Base-by-base conservation (phyloP, 1,140 invertebrate genomes). In the Hycleus cichorii region DNA sequence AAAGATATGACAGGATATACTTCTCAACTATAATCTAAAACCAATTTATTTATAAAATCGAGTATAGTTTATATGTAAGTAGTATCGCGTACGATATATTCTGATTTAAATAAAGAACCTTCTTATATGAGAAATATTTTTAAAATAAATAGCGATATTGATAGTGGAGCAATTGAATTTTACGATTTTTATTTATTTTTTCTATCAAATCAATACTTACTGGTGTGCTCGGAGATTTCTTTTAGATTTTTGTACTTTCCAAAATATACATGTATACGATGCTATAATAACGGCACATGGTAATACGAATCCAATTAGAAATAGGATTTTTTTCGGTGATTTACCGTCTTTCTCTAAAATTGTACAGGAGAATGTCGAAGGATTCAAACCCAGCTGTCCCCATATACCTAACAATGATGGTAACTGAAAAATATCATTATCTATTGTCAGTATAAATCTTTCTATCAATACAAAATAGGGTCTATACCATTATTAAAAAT, bases 251-350 rank as follows among this genome's bases (percentile, higher is more conserved):
- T 84, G 71, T 1, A 93, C 89, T 48, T 83, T 83, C 78, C 86
- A 87, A 67, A 90, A 93, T 57, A 93, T 93, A 75, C 89, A 90
- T 1, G 87, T 82, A 74, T 93, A 94, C 18, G 87, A 91, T 32
- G 86, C 77, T 25, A 89, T 86, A 59, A 93, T 93, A 3, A 89
- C 87, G 2, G 90, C 64, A 63, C 89, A 92, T 0, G 90, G 91
- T 38, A 93, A 70, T 6, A 90, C 78, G 67, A 93, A 91, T 3
- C 88, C 90, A 58, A 93, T 80, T 0, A 89, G 75, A 74, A 93
- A 93, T 0, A 93, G 75, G 48, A 89, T 84, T 69, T 91, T 91
- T 75, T 93, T 93, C 0, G 91, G 91, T 4, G 90, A 93, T 38
- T 72, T 76, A 10, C 83, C 82, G 60, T 90, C 78, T 67, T 89